Conservation (phyloP, 2,797 vertebrate species). For the Moxostoma hubbsi region DNA sequence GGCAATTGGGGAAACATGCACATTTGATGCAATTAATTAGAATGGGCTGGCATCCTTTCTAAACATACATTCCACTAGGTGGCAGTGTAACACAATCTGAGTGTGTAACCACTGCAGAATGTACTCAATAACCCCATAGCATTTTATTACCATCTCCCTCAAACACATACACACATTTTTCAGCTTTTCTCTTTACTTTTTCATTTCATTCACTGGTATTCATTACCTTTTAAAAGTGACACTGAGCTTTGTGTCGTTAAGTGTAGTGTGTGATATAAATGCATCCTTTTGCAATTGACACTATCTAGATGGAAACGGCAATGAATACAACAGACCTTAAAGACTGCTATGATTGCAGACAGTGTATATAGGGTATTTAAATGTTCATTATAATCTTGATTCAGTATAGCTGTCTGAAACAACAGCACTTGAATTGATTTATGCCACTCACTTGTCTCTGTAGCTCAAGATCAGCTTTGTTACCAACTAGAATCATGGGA, state of each 20-base stretch:
- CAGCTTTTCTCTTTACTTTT: not conserved
- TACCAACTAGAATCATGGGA: slow-evolving; percentile 98
- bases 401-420: not conserved
- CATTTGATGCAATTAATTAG: slow-evolving; percentile 14
- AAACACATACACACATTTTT: slow-evolving; percentile 20
- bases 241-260: not conserved
- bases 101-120: slow-evolving; percentile 13
- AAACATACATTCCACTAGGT: slow-evolving; percentile 61
- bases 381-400: not conserved
- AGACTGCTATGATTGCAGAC: not conserved
- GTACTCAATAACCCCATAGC: slow-evolving; percentile 44
- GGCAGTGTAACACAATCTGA: slow-evolving; percentile 64
- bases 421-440: not conserved
- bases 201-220: not conserved
- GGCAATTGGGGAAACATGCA: not conserved
- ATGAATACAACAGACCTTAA: not conserved
- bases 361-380: not conserved
- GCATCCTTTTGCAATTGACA: not conserved
- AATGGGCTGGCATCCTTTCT: not conserved
- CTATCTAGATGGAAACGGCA: not conserved
- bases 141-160: slow-evolving; percentile 15
- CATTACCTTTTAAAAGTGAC: not conserved
- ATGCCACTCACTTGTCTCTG: slow-evolving; percentile 92
- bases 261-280: not conserved
- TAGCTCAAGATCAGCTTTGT: slow-evolving; percentile 96